A percentile compares a stretch with the other conserved stretches of the same genome.
phyloP scores from a whole-genome alignment of 2,888 invertebrate species.

The Allophyes oxyacanthae region DNA sequence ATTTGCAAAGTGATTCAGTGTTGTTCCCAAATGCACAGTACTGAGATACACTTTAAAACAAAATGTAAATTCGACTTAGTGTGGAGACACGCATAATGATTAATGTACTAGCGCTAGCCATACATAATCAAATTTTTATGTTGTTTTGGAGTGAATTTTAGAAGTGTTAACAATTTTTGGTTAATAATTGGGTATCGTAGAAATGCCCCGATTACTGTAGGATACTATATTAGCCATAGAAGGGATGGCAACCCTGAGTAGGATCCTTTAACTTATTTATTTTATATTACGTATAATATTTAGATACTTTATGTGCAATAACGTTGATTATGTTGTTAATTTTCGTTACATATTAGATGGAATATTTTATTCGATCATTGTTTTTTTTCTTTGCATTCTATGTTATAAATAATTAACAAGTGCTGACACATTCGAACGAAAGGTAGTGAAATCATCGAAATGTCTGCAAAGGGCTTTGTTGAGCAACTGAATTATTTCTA shows the following conservation, averaged over 20 bases:
- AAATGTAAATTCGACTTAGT: too few species aligned
- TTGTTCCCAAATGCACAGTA: too few species aligned
- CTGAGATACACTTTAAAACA: too few species aligned
- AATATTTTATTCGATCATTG: constrained; percentile 2
- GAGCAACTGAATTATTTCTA: constrained; percentile 19
- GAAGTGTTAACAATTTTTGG: too few species aligned
- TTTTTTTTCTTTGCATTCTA: not conserved
- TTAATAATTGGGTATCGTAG: too few species aligned
- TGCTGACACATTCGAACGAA: constrained; percentile 18
- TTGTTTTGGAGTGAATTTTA: too few species aligned
- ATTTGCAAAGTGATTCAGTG: too few species aligned
- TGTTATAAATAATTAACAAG: constrained; percentile 9
- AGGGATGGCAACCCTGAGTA: not conserved
- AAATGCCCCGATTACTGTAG: too few species aligned
- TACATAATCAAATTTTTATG: too few species aligned
- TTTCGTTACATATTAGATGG: constrained; percentile 21
- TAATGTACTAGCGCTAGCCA: too few species aligned
- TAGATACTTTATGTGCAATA: constrained; percentile 9
- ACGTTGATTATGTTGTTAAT: constrained; percentile 17
- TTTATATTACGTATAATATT: constrained; percentile 1
- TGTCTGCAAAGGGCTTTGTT: constrained; percentile 1
- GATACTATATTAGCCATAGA: too few species aligned
- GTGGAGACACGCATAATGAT: too few species aligned
- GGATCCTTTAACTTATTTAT: not conserved
- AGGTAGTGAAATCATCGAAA: constrained; percentile 47